Evolutionary conservation across 2,113 vertebrate species (phyloP), one percentile per base, ranked within the genome.

Genomic region (Urocynchramus pylzowi): DNA sequence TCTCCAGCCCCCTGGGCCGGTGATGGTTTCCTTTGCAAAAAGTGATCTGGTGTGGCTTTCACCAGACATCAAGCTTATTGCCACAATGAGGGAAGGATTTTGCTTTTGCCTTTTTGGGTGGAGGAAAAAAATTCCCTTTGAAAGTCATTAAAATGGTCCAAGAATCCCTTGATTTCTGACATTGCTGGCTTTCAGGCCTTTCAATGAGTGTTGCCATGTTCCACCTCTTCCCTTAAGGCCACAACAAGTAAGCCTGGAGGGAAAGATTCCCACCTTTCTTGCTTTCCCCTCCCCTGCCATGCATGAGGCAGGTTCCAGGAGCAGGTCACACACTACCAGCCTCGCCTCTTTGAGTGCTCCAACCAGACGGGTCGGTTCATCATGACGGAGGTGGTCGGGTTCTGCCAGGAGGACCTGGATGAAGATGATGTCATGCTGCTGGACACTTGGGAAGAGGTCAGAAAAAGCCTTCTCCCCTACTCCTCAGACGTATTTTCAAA

Each of bases 391-490:
- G 97, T 99, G 73, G 96, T 97, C 2, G 97, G 98, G 77, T 99
- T 99, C 31, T 96, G 97, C 65, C 99, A 99, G 97, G 98, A 98
- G 17, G 99, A 99, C 96, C 96, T 99, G 96, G 99, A 99, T 22
- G 98, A 99, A 91, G 99, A 99, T 27, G 99, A 99, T 19, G 98
- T 99, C 70, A 99, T 99, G 99, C 94, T 99, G 35, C 94, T 99
- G 93, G 99, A 99, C 95, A 99, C 99, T 2, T 99, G 99, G 99
- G 98, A 99, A 95, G 99, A 99, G 98, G 99, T 99, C 86, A 97
- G 98, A 37, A 52, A n/a, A n/a, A 42, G 42, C n/a, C 11, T 24
- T 16, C 16, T 76, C 17, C 1, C 14, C 16, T 82, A 30, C 53
- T 26, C 18, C 16, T 11, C 27, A 52, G 41, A 28, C 1, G 1